phyloP scores from a whole-genome alignment of 2,797 vertebrate species.

The Coendou prehensilis region DNA sequence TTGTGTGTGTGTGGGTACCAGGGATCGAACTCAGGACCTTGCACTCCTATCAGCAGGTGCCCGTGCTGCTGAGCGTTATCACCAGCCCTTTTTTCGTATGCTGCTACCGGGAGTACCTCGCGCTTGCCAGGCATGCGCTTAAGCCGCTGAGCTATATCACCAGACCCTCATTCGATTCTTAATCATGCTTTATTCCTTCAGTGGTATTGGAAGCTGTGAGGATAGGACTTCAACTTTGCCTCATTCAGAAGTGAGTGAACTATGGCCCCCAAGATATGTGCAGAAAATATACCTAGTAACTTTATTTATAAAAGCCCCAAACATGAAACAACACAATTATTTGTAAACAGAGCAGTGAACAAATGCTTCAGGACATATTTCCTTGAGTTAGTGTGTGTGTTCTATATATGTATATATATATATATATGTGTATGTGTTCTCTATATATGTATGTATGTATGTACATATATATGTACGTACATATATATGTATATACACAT shows the following conservation, averaged over 20 bases:
- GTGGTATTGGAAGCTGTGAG: background rate
- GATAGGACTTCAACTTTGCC: background rate
- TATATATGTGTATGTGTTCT: too few species aligned
- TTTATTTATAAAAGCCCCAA: background rate
- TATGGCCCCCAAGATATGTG: background rate
- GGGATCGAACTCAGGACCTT: too few species aligned
- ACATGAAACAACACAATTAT: background rate
- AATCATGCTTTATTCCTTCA: background rate
- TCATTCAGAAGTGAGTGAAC: background rate
- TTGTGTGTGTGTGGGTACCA: too few species aligned
- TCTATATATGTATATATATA: background rate
- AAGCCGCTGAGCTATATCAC: too few species aligned
- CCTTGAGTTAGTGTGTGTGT: background rate
- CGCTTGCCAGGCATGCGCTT: too few species aligned
- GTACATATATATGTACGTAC: background rate
- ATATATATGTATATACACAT: background rate
- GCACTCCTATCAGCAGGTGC: too few species aligned
- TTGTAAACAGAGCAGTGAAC: background rate
- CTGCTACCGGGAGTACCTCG: too few species aligned
- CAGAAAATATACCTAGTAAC: background rate
- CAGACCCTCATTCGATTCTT: background rate
- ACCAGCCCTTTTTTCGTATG: too few species aligned
- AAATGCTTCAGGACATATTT: background rate
- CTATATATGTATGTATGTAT: background rate
- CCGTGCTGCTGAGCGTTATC: too few species aligned